Conservation (phyloP, 2,888 invertebrate genomes). For the Tetropium fuscum region DNA sequence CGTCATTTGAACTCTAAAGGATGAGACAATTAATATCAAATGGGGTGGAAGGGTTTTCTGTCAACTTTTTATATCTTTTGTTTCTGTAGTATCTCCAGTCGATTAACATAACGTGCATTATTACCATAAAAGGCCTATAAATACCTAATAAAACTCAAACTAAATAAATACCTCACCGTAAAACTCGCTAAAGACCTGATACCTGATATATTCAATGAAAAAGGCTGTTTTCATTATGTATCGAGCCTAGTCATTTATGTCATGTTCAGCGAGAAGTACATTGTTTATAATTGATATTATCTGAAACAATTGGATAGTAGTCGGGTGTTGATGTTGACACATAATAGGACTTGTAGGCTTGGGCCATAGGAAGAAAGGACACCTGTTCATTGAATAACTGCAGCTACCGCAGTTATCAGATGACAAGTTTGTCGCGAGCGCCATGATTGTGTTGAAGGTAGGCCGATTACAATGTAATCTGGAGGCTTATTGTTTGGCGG, state of each 20-base stretch:
- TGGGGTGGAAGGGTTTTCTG: no score
- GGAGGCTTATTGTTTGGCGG: conserved; percentile 56
- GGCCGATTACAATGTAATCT: conserved; percentile 59
- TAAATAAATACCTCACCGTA: no score
- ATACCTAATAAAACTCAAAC: no score
- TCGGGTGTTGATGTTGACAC: conserved; percentile 39
- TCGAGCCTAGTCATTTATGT: conserved; percentile 12
- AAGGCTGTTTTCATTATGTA: conserved; percentile 3
- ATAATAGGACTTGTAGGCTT: conserved; percentile 33
- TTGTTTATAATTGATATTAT: conserved; percentile 40
- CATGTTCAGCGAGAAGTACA: conserved; percentile 30
- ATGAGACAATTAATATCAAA: no score
- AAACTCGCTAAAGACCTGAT: no score
- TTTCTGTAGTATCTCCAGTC: no score
- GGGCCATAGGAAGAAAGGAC: conserved; percentile 19
- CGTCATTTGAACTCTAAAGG: no score
- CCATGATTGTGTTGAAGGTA: conserved; percentile 43
- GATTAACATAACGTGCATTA: no score
- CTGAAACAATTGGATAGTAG: conserved; percentile 38
- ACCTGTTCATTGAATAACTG: conserved; percentile 27
- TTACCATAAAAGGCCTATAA: no score
- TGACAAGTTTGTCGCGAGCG: conserved; percentile 42
- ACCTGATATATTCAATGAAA: no score
- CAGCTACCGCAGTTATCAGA: conserved; percentile 39
- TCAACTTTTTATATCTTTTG: no score